Evolutionary conservation across 2,888 invertebrate species (phyloP).

Genomic region (Hanleya hanleyi): DNA sequence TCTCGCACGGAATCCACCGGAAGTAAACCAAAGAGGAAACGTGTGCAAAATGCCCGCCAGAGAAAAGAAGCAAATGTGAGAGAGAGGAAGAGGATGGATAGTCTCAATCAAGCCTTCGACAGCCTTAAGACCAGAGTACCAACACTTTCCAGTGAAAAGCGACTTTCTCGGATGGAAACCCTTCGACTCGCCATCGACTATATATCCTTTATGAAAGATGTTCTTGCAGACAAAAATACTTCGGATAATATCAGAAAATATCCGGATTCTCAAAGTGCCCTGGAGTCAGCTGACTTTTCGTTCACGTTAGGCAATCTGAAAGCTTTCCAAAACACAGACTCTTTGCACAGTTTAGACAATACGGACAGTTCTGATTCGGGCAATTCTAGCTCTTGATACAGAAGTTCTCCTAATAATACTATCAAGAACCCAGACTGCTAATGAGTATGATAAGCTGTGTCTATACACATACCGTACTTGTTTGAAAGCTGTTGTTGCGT

Average conservation of each 20-base stretch:
- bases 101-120: slow-evolving; percentile 65
- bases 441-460: no score
- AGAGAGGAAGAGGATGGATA: slow-evolving; percentile 65
- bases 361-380: background rate
- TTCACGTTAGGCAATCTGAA: background rate
- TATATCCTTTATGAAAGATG: slow-evolving; percentile 96
- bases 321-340: background rate
- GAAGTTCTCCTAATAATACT: no score
- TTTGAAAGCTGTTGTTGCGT: no score
- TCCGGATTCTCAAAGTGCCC: background rate
- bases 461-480: no score
- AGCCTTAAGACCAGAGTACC: slow-evolving; percentile 61
- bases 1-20: background rate
- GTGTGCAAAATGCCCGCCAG: slow-evolving; percentile 58
- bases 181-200: slow-evolving; percentile 95
- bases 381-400: background rate
- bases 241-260: slow-evolving; percentile 18
- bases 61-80: slow-evolving; percentile 66
- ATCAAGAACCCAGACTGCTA: no score
- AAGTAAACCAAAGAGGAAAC: slow-evolving; percentile 59
- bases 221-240: slow-evolving; percentile 73
- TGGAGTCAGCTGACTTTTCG: background rate
- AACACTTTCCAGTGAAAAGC: slow-evolving; percentile 67
- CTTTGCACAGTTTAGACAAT: background rate
- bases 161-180: slow-evolving; percentile 80